Conservation (phyloP, 2,113 vertebrate species). For the Chitala chitala region DNA sequence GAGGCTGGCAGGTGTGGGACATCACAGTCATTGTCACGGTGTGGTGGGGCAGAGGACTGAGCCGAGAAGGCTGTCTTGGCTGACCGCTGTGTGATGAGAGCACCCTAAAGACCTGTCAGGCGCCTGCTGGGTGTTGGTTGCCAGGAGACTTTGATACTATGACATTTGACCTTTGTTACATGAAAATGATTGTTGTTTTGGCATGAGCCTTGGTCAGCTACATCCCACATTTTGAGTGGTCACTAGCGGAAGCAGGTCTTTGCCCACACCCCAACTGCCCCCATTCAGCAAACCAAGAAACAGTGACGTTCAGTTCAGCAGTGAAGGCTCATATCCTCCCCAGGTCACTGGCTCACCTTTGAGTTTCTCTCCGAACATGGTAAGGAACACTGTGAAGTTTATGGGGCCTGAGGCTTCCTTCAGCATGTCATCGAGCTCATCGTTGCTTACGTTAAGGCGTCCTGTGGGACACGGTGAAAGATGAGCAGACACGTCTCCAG, state of each 20-base stretch:
- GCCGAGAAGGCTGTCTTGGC: constrained; percentile 4
- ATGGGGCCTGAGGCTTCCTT: constrained; percentile 80
- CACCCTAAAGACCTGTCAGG: neutral
- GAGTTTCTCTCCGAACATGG: constrained; percentile 89
- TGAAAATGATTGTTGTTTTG: neutral
- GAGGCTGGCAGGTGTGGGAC: neutral
- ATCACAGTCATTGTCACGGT: neutral
- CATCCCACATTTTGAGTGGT: neutral
- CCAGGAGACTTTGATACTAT: neutral
- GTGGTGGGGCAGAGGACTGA: neutral
- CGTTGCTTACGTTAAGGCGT: constrained; percentile 80
- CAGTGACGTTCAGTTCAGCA: too few species aligned
- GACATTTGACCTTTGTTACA: neutral
- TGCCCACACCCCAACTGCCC: neutral
- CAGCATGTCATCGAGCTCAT: constrained; percentile 84
- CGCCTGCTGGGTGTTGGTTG: neutral
- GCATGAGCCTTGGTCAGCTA: neutral
- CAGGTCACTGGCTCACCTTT: constrained; percentile 80
- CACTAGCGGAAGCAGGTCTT: neutral
- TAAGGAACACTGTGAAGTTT: constrained; percentile 82
- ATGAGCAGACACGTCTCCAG: neutral
- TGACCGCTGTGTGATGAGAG: neutral
- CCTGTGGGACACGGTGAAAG: constrained; percentile 52
- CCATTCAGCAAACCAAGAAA: too few species aligned
- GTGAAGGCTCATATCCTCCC: too few species aligned